Conservation (phyloP, 1,140 invertebrate species). For the Sycophila sp. region DNA sequence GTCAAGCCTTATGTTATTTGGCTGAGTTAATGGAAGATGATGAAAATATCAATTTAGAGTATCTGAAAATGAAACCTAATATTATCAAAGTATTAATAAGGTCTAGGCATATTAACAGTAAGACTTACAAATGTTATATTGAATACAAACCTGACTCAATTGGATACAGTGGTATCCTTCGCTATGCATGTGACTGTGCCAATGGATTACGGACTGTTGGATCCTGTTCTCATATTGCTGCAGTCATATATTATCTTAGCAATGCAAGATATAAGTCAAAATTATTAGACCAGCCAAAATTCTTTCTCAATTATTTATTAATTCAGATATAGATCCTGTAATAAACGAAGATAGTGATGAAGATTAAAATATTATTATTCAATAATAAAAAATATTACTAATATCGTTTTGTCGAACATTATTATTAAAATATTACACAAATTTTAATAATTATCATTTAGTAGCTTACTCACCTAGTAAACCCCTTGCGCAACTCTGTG, state of each 20-base stretch:
- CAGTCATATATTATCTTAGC: slow-evolving; percentile 39
- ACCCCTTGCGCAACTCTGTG: too few species aligned
- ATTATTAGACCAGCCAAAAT: slow-evolving; percentile 37
- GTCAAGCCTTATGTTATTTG: slow-evolving; percentile 41
- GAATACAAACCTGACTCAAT: slow-evolving; percentile 39
- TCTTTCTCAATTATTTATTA: slow-evolving; percentile 34
- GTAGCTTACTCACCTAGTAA: too few species aligned
- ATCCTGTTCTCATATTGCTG: slow-evolving; percentile 41
- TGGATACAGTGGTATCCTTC: slow-evolving; percentile 32
- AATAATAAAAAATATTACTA: too few species aligned
- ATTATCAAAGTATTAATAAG: slow-evolving; percentile 39
- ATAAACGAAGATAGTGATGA: slow-evolving; percentile 41
- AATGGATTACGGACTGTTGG: slow-evolving; percentile 42
- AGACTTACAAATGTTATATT: slow-evolving; percentile 42
- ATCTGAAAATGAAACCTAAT: slow-evolving; percentile 33
- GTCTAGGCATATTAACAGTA: slow-evolving; percentile 40
- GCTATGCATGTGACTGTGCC: slow-evolving; percentile 41
- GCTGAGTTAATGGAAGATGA: slow-evolving; percentile 41
- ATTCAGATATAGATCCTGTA: slow-evolving; percentile 27
- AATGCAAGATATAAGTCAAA: slow-evolving; percentile 37
- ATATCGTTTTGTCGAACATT: too few species aligned
- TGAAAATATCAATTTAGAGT: slow-evolving; percentile 34
- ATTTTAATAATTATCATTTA: too few species aligned
- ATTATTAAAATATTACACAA: too few species aligned
- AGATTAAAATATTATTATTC: too few species aligned